These are phyloP conservation scores for Erithacus rubecula DNA, from an alignment of 2,797 vertebrate species.

Conservation along the genomic window DNA sequence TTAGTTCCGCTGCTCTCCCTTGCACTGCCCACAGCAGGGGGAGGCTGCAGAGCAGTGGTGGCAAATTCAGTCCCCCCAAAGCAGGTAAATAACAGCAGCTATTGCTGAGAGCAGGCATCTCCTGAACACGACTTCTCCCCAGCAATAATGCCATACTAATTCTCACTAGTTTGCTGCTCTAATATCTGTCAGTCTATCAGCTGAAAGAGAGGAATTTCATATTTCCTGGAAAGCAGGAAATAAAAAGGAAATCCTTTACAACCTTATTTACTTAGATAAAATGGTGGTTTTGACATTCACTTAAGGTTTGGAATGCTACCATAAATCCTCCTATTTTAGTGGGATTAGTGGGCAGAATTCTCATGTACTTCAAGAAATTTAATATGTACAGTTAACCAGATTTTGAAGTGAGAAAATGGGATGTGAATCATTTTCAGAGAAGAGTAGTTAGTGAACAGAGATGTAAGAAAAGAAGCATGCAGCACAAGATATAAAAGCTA, in stretches of 20 bases:
- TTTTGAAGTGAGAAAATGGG: neutral
- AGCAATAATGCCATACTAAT: neutral
- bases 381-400: neutral
- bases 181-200: neutral
- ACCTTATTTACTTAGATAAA: neutral
- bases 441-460: neutral
- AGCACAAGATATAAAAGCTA: neutral
- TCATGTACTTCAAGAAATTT: neutral
- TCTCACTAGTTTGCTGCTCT: neutral
- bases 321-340: neutral
- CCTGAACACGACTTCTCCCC: neutral
- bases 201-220: neutral
- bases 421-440: neutral
- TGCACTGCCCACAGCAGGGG: accelerated
- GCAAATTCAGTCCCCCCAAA: neutral
- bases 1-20: neutral
- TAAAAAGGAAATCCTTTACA: neutral
- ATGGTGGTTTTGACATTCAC: neutral
- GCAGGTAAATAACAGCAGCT: neutral
- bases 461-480: neutral
- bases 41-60: accelerated
- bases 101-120: neutral
- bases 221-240: neutral
- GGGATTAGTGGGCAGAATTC: neutral
- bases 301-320: neutral